Percentiles rank a stretch among this genome's conserved stretches.
These are phyloP conservation scores for Trachelipus rathkii DNA, from an alignment of 1,140 invertebrate genomes.

Conservation along the genomic window DNA sequence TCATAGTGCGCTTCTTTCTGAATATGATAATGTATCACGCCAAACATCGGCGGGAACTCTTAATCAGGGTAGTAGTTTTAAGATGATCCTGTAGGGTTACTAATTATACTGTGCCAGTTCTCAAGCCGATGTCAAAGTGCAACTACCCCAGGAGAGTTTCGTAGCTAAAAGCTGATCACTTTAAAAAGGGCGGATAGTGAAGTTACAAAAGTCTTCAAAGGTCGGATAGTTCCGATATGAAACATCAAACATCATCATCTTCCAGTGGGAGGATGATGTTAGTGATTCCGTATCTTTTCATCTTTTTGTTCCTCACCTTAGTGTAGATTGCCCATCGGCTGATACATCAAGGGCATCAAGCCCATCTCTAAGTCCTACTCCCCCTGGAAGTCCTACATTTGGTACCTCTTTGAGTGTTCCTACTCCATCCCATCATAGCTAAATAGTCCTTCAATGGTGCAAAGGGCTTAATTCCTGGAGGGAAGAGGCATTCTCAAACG, in stretches of 20 bases:
- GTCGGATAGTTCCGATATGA: conserved; percentile 31
- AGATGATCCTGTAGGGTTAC: conserved; percentile 36
- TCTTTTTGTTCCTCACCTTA: conserved; percentile 41
- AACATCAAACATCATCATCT: conserved; percentile 33
- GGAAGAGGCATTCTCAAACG: conserved; percentile 12
- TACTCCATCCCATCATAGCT: background rate
- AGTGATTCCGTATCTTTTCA: conserved; percentile 44
- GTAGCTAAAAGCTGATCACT: conserved; percentile 19
- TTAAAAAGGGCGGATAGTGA: conserved; percentile 39
- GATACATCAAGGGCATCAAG: conserved; percentile 33
- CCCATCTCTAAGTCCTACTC: conserved; percentile 27
- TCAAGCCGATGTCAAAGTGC: conserved; percentile 37
- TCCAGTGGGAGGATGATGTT: conserved; percentile 38
- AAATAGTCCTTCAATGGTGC: background rate
- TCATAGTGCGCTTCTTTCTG: conserved; percentile 22
- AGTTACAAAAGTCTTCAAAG: conserved; percentile 31
- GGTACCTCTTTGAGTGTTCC: background rate
- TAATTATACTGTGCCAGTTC: conserved; percentile 36
- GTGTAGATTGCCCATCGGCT: conserved; percentile 37
- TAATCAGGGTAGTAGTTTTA: conserved; percentile 30
- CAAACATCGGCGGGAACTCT: conserved; percentile 26
- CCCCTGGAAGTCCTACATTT: conserved; percentile 21
- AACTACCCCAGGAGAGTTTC: conserved; percentile 30
- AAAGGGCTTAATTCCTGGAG: background rate
- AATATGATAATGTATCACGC: conserved; percentile 22